Percentiles rank a stretch among this genome's conserved stretches.
phyloP scores from a whole-genome alignment of 2,888 invertebrate genomes.

The Seira sanloemensis region DNA sequence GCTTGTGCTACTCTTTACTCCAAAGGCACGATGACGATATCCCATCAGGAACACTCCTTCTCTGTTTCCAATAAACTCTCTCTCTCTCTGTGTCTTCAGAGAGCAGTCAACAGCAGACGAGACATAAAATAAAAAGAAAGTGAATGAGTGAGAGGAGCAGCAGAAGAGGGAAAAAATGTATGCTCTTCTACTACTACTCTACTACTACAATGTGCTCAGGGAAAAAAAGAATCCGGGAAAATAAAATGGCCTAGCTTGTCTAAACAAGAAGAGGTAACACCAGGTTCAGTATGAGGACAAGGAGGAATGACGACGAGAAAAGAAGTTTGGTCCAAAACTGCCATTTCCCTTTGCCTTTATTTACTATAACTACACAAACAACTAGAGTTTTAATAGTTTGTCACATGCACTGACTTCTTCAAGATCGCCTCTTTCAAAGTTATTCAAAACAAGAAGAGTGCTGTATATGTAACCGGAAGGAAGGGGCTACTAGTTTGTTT shows the following conservation, averaged over 20 bases:
- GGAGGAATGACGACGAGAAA: constrained; percentile 16
- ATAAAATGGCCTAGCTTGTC: constrained; percentile 15
- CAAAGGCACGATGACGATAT: neutral
- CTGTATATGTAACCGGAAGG: neutral
- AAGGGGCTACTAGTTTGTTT: no score
- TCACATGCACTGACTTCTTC: constrained; percentile 23
- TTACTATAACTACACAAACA: neutral
- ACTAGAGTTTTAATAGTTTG: constrained; percentile 34
- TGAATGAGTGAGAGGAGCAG: constrained; percentile 34
- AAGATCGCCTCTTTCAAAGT: no score
- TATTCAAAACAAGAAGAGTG: constrained; percentile 10
- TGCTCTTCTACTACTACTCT: no score
- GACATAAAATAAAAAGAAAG: constrained; percentile 13
- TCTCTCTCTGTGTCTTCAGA: neutral
- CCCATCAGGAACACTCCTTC: constrained; percentile 29
- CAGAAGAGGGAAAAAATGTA: neutral
- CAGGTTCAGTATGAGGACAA: constrained; percentile 27
- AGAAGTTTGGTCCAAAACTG: constrained; percentile 21
- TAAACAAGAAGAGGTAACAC: constrained; percentile 42
- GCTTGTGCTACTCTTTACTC: constrained; percentile 44
- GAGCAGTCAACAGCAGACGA: neutral
- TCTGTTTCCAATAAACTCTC: constrained; percentile 54
- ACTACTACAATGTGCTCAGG: no score
- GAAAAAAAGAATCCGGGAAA: constrained; percentile 12
- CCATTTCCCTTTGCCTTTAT: neutral